A percentile compares a stretch with the other conserved stretches of the same genome.
Conservation (phyloP, 2,113 vertebrate species). For the Larimichthys polyactis region DNA sequence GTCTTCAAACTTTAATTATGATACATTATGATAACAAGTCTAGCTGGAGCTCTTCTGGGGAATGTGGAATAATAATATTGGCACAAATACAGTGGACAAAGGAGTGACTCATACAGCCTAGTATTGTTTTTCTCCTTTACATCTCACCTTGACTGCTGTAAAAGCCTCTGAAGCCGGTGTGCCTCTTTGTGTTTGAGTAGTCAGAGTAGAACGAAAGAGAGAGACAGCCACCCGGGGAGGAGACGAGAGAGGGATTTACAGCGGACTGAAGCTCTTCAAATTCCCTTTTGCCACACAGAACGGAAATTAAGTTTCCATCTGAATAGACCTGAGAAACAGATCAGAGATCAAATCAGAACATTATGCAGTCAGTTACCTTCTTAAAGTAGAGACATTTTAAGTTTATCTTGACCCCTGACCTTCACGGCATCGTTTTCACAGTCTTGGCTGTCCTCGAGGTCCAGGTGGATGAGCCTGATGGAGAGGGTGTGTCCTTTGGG, state of each 20-base stretch:
- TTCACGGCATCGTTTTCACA: slow-evolving; percentile 91
- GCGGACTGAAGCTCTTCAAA: slow-evolving; percentile 71
- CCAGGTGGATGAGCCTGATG: slow-evolving; percentile 90
- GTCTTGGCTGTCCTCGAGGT: slow-evolving; percentile 89
- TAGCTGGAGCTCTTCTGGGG: neutral
- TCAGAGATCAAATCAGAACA: neutral
- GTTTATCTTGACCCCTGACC: slow-evolving; percentile 35
- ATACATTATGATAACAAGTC: neutral
- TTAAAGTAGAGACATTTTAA: neutral
- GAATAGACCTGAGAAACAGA: slow-evolving; percentile 82
- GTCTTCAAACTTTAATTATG: too few relatives aligned
- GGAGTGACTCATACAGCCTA: neutral
- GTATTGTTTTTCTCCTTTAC: neutral
- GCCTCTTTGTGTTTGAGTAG: slow-evolving; percentile 90
- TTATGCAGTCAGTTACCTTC: neutral
- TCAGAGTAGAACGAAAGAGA: slow-evolving; percentile 88
- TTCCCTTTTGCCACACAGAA: slow-evolving; percentile 86
- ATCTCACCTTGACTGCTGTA: slow-evolving; percentile 88
- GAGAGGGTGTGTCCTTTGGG: slow-evolving; percentile 85
- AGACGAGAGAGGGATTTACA: slow-evolving; percentile 83
- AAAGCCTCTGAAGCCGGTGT: slow-evolving; percentile 91
- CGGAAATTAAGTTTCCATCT: slow-evolving; percentile 65
- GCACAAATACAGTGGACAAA: neutral
- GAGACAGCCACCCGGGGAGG: slow-evolving; percentile 83
- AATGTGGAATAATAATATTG: neutral